These are phyloP conservation scores for Nasonia vitripennis DNA, from an alignment of 1,140 invertebrate genomes.

Conservation along the genomic window DNA sequence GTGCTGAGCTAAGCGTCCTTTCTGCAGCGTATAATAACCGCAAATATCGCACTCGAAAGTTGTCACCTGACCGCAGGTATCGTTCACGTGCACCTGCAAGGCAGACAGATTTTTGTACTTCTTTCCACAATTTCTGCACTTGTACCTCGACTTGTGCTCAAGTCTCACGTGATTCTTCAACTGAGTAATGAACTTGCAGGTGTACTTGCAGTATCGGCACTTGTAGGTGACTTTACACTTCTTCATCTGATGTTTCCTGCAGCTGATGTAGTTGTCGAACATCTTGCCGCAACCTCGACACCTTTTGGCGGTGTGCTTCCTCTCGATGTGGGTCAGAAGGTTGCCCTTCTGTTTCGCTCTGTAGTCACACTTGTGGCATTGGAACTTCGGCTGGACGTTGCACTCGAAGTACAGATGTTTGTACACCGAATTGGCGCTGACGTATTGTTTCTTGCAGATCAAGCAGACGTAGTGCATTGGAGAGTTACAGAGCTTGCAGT, in stretches of 20 bases:
- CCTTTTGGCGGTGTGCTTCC: not conserved
- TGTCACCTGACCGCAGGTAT: not conserved
- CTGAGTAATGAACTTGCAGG: not conserved
- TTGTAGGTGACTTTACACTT: not conserved
- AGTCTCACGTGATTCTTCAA: not conserved
- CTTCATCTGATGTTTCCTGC: not conserved
- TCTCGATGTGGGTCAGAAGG: not conserved
- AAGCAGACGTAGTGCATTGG: not conserved
- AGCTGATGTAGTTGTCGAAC: not conserved
- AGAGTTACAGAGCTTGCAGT: not conserved
- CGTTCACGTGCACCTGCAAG: not conserved
- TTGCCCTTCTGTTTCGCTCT: not conserved
- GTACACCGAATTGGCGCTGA: not conserved
- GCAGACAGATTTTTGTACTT: not conserved
- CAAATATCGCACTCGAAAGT: constrained; percentile 1
- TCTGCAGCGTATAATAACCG: not conserved
- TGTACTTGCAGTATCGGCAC: not conserved
- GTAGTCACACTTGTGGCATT: constrained; percentile 4
- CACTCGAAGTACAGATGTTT: not conserved
- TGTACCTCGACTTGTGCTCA: not conserved
- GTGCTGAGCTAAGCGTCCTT: not conserved
- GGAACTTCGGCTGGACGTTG: not conserved
- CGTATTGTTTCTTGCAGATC: not conserved
- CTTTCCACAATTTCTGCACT: not conserved
- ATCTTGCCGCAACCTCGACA: constrained; percentile 5